Evolutionary conservation across 53 echinoderm and acorn worm genomes (phyloP), one percentile per base, ranked within the genome.

Genomic region (Holothuria scabra): DNA sequence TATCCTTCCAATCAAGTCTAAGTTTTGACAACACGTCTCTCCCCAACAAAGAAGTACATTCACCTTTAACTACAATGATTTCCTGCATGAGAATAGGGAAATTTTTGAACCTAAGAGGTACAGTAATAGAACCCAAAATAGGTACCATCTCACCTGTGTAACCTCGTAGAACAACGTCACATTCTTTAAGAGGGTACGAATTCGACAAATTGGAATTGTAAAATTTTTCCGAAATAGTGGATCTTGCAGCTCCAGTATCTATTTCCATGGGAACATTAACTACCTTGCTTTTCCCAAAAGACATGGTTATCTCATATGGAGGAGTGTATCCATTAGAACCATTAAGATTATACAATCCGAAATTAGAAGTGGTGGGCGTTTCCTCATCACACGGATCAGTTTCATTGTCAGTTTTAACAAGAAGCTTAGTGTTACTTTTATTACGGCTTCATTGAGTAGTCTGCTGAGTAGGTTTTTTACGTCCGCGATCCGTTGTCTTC

Each of bases 71-170:
- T 6, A 35, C 6, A 35, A 35, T 6, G 6, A 4, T 35, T 3
- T 6, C 35, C 3, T 6, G 35, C 35, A 35, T 35, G 35, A 35
- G 3, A 35, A 6, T 35, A 10, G 19, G 56, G 6, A 55, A 63
- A 4, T 74, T 74, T 35, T 81, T 80, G 80, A 81, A 87, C 55
- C 29, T n/a, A n/a, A 87, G 46, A 12, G 87, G 87, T 1, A 87
- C 65, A 66, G 56, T 31, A 24, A 87, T 87, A 22, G 11, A 67
- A 18, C 81, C 81, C 2, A 66, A 56, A 56, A 81, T 62, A 35
- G 81, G 87, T 48, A 87, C 87, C 52, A n/a, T n/a, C n/a, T 83
- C 84, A 41, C 84, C 84, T 48, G 84, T 66, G 56, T 83, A 83
- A 48, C 65, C 34, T 6, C 41, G 46, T 22, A 74, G 30, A 30